A percentile compares a stretch with the other conserved stretches of the same genome.
phyloP scores from a whole-genome alignment of 2,113 vertebrate species.

The Bettongia penicillata region DNA sequence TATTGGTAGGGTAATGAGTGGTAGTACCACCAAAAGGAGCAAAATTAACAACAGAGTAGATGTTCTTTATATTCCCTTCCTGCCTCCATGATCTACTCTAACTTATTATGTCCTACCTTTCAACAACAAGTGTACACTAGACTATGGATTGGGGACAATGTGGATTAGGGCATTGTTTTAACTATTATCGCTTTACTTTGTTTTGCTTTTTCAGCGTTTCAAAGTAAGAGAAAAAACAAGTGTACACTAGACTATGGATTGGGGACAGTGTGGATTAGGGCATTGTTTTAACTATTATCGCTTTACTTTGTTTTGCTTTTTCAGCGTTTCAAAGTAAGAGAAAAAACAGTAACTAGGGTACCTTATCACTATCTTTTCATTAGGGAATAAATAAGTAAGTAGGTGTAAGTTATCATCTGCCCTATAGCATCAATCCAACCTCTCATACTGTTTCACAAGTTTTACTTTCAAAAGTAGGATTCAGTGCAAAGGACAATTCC shows the following conservation, averaged over 20 bases:
- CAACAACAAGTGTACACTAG: not conserved
- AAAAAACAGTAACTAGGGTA: not conserved
- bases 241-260: not conserved
- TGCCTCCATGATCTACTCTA: constrained; percentile 3
- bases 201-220: not conserved
- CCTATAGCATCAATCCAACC: not conserved
- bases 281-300: not conserved
- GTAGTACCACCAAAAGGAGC: not conserved
- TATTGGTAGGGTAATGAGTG: not conserved
- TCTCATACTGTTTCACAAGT: not conserved
- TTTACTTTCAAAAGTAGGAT: not conserved
- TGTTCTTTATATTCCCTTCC: not conserved
- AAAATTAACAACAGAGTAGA: not conserved
- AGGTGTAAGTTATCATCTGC: not conserved
- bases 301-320: not conserved
- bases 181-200: not conserved
- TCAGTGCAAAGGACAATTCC: not conserved
- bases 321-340: not conserved
- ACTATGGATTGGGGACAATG: not conserved
- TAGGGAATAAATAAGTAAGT: not conserved
- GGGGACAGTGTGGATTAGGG: not conserved
- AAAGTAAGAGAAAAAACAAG: not conserved
- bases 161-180: not conserved
- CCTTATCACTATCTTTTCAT: not conserved
- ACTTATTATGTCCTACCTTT: not conserved